A percentile compares a stretch with the other conserved stretches of the same genome.
Evolutionary conservation across 2,113 vertebrate species (phyloP).

Genomic region (Corythoichthys haematopterus): DNA sequence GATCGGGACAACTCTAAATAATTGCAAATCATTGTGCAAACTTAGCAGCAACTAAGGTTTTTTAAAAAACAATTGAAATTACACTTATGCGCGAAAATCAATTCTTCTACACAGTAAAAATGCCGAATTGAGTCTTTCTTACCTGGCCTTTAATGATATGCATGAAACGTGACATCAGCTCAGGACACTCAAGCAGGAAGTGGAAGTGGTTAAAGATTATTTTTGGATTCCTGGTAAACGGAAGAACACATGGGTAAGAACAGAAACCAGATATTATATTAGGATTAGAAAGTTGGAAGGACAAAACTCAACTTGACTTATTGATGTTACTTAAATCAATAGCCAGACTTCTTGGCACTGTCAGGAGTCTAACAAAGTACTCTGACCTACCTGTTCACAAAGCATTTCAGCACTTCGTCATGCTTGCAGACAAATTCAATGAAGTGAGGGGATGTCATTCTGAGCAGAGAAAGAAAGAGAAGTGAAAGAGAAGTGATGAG

Average conservation of each 20-base stretch:
- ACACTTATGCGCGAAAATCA: not conserved
- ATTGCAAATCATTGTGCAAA: no score
- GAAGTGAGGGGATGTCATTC: slow-evolving; percentile 95
- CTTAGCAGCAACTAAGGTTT: no score
- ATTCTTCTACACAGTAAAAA: not conserved
- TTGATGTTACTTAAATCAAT: slow-evolving; percentile 13
- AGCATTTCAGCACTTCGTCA: slow-evolving; percentile 96
- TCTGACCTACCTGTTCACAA: slow-evolving; percentile 87
- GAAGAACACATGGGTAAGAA: slow-evolving; percentile 23
- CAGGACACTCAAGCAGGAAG: slow-evolving; percentile 96
- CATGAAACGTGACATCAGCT: slow-evolving; percentile 99
- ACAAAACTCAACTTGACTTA: slow-evolving; percentile 1
- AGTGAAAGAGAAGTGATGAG: not conserved
- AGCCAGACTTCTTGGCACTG: not conserved
- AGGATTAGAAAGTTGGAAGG: not conserved
- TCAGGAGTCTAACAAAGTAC: not conserved
- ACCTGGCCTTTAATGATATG: slow-evolving; percentile 99
- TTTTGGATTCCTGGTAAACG: slow-evolving; percentile 84
- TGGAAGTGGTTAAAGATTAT: slow-evolving; percentile 99
- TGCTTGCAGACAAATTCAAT: slow-evolving; percentile 99
- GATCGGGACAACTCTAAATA: no score
- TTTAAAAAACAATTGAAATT: no score
- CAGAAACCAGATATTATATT: not conserved
- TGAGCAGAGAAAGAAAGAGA: slow-evolving; percentile 43
- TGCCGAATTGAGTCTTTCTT: slow-evolving; percentile 20